These are phyloP conservation scores for Entomyzon cyanotis DNA, from an alignment of 2,113 vertebrate species.

Conservation along the genomic window DNA sequence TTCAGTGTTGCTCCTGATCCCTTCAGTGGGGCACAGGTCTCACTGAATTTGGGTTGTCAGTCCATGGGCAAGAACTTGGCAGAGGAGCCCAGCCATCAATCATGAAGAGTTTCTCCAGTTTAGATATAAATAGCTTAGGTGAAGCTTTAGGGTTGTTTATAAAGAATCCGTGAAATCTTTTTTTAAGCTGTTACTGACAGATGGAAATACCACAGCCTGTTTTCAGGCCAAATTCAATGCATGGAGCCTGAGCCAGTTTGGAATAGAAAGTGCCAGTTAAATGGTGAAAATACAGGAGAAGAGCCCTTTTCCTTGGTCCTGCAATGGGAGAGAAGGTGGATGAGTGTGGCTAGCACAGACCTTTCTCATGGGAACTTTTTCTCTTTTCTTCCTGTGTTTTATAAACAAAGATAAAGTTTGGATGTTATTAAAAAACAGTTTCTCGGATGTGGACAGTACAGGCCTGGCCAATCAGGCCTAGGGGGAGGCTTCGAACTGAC, in stretches of 20 bases:
- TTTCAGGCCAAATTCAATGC: not conserved
- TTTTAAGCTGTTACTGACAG: conserved; percentile 47
- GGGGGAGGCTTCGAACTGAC: too few species aligned
- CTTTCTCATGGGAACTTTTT: too few species aligned
- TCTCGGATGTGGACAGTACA: too few species aligned
- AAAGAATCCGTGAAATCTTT: conserved; percentile 32
- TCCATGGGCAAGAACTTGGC: not conserved
- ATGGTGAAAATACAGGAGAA: not conserved
- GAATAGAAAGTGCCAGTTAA: not conserved
- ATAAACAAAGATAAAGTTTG: too few species aligned
- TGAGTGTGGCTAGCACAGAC: too few species aligned
- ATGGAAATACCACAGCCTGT: conserved; percentile 34
- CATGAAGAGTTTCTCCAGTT: conserved; percentile 4
- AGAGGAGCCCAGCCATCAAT: not conserved
- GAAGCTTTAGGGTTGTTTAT: conserved; percentile 22
- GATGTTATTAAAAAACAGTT: too few species aligned
- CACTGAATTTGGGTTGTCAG: not conserved
- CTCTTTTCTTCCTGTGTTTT: too few species aligned
- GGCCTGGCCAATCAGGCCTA: too few species aligned
- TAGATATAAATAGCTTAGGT: conserved; percentile 29
- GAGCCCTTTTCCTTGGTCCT: not conserved
- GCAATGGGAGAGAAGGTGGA: not conserved
- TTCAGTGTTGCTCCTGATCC: not conserved
- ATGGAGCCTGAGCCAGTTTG: not conserved
- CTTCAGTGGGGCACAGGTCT: not conserved